Evolutionary conservation across 2,113 vertebrate species (phyloP).

Genomic region (Urocitellus parryii): DNA sequence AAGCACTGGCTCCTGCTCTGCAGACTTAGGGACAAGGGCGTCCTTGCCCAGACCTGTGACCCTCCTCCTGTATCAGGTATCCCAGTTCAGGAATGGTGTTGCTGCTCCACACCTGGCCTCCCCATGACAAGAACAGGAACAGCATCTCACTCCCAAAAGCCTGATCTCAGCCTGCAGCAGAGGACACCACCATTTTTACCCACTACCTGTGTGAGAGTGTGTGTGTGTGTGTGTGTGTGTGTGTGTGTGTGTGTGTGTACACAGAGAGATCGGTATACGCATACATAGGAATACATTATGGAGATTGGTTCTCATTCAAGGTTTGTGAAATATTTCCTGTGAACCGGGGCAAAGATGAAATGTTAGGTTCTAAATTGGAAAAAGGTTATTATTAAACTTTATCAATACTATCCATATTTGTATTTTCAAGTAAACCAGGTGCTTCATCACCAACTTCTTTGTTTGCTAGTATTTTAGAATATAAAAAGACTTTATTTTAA

Average conservation of each 20-base stretch:
- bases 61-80: not conserved
- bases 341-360: not conserved
- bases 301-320: not conserved
- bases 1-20: not conserved
- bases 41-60: not conserved
- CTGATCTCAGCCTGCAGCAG: not conserved
- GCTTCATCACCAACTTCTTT: not conserved
- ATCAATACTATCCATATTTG: not conserved
- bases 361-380: not conserved
- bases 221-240: not conserved
- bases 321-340: not conserved
- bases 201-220: not conserved
- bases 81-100: too few species aligned
- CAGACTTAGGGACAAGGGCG: not conserved
- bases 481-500: not conserved
- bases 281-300: not conserved
- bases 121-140: not conserved
- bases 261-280: not conserved
- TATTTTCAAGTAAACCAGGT: not conserved
- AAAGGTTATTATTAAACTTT: not conserved
- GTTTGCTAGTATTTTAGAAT: not conserved
- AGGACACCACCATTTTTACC: not conserved
- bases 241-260: fast-evolving
- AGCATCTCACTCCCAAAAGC: not conserved
- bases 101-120: not conserved